Conservation (phyloP, 2,113 vertebrate genomes). For the Leucopsar rothschildi region DNA sequence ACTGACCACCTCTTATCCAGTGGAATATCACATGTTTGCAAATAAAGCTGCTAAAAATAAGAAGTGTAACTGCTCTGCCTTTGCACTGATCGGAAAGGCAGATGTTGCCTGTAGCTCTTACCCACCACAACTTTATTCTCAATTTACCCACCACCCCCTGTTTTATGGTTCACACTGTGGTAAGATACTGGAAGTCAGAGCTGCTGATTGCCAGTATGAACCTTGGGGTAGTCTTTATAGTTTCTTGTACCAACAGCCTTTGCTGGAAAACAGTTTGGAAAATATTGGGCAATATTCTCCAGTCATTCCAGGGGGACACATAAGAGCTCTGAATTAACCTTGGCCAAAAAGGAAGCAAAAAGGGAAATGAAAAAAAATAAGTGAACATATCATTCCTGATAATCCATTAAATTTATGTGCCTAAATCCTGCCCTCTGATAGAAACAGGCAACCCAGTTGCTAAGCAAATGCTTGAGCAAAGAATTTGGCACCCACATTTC, state of each 20-base stretch:
- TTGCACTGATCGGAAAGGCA: conserved; percentile 41
- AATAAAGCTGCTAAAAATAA: conserved; percentile 36
- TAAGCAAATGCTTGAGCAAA: neutral
- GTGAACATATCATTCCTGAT: neutral
- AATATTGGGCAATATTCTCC: neutral
- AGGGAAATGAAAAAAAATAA: neutral
- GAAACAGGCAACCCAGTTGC: neutral
- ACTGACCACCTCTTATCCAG: conserved; percentile 6
- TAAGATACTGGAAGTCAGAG: conserved; percentile 19
- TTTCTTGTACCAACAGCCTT: neutral
- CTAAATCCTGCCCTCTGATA: neutral
- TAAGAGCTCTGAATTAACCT: neutral
- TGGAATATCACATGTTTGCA: conserved; percentile 14
- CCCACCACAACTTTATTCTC: neutral
- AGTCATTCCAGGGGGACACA: neutral
- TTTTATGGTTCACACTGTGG: neutral
- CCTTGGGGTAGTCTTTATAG: neutral
- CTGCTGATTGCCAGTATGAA: neutral
- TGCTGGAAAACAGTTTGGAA: conserved; percentile 33
- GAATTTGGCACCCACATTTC: neutral
- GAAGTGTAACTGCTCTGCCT: neutral
- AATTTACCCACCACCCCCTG: neutral
- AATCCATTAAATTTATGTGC: neutral
- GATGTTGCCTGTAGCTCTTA: neutral
- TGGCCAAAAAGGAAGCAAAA: neutral